Base-by-base conservation (phyloP, 2,888 invertebrate species). In the Lasioglossum marginatum region DNA sequence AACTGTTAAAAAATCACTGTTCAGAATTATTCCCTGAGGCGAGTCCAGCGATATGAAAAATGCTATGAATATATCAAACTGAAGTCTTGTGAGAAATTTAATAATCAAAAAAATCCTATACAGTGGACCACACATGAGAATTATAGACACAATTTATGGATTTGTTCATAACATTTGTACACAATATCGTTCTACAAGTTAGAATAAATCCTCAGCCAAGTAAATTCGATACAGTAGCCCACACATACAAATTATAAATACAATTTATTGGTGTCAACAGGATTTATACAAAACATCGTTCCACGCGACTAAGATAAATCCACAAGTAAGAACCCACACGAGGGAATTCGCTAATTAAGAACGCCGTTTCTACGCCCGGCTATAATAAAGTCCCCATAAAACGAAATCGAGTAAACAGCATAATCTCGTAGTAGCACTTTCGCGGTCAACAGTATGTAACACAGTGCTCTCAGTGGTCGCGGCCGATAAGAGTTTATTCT, bases 261-360 rank as follows among this genome's bases (percentile, higher is more conserved):
- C n/a, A 10, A 52, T 52, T 23, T n/a, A n/a, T 52, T 1, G 52
- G 48, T 2, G 52, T n/a, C 52, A 4, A 52, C 14, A 31, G 6
- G 16, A 16, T 31, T 63, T 31, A 16, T 6, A 14, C 63, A 16
- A 16, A 31, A 16, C 27, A 16, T 6, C 6, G 63, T 63, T 63
- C 63, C 31, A 16, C 31, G 16, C 27, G 2, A 14, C 16, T 31
- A 31, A 16, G 27, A 63, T 31, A 63, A 31, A 63, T 63, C 63
- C 2, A 6, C 27, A 16, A 60, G 14, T 6, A 12, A 31, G 16
- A 31, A 16, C 23, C n/a, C 3, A 0, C 52, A 3, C 23, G 52
- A 3, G 52, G 52, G 10, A n/a, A 52, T 52, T 63, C 63, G 63
- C 63, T 63, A 63, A 63, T 63, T 63, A 63, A 63, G 27, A 60